phyloP scores from a whole-genome alignment of 1,140 invertebrate species.

The Cryptotermes secundus region DNA sequence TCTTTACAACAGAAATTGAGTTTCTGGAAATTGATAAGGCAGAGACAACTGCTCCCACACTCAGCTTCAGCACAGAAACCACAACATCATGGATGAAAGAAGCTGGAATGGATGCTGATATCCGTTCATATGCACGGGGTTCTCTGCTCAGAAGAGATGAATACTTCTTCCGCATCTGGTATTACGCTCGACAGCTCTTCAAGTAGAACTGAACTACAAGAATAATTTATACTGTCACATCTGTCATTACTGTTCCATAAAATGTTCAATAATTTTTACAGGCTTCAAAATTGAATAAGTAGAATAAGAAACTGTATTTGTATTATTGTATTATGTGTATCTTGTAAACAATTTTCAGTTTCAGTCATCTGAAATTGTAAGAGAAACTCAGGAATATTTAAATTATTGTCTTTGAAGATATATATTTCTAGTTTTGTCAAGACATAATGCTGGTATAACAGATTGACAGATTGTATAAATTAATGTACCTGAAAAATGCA shows the following conservation, averaged over 20 bases:
- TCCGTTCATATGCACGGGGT: conserved; percentile 80
- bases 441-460: neutral
- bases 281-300: neutral
- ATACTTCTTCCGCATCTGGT: conserved; percentile 94
- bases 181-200: conserved; percentile 79
- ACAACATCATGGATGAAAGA: conserved; percentile 91
- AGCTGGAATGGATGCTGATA: conserved; percentile 90
- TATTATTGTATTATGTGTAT: neutral
- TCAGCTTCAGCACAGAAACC: conserved; percentile 82
- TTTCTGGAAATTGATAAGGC: conserved; percentile 46
- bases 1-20: conserved; percentile 54
- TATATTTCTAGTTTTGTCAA: neutral
- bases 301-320: conserved; percentile 17
- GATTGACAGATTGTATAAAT: conserved; percentile 17
- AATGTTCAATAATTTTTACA: conserved; percentile 5
- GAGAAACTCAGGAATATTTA: neutral
- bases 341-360: conserved; percentile 20
- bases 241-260: conserved; percentile 18
- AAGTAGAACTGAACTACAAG: conserved; percentile 52
- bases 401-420: neutral
- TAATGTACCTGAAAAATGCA: neutral
- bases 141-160: conserved; percentile 80
- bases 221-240: neutral
- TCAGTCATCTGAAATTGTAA: conserved; percentile 21
- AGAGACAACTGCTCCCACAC: conserved; percentile 55